These are phyloP conservation scores for Stegodyphus dumicola DNA, from an alignment of 1,140 invertebrate species.

Conservation along the genomic window DNA sequence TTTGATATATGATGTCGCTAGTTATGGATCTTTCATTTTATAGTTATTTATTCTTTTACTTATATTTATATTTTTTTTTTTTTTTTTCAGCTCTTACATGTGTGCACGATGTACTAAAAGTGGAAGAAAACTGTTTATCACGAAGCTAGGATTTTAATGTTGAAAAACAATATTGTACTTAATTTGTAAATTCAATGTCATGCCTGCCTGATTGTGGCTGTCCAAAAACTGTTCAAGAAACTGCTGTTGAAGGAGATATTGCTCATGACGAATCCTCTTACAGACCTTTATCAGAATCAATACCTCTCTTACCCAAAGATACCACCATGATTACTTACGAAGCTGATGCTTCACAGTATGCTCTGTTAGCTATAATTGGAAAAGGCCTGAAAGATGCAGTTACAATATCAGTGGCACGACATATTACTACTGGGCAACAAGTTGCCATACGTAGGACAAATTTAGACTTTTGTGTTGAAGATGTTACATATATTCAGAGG, in stretches of 20 bases:
- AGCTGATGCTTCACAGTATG: slow-evolving; percentile 65
- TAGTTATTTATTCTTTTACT: no score
- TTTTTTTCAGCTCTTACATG: no score
- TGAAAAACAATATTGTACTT: neutral
- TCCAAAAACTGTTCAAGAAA: slow-evolving; percentile 50
- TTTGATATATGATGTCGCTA: no score
- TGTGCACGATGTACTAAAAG: no score
- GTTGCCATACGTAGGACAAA: slow-evolving; percentile 82
- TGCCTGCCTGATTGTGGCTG: slow-evolving; percentile 61
- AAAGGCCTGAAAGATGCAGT: slow-evolving; percentile 77
- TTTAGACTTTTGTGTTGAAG: slow-evolving; percentile 77
- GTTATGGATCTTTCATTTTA: no score
- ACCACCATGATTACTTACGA: slow-evolving; percentile 64
- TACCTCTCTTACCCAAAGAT: slow-evolving; percentile 63
- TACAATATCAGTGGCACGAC: slow-evolving; percentile 77
- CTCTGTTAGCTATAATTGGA: slow-evolving; percentile 65
- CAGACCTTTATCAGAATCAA: slow-evolving; percentile 60
- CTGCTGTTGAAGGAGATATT: slow-evolving; percentile 41
- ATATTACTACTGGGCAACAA: slow-evolving; percentile 75
- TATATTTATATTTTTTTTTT: no score
- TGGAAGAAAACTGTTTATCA: no score
- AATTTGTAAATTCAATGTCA: slow-evolving; percentile 49
- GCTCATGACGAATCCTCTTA: slow-evolving; percentile 60
- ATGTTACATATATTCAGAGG: slow-evolving; percentile 78
- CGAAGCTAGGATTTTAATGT: neutral